Percentiles rank a stretch among this genome's conserved stretches.
Evolutionary conservation across 2,888 invertebrate genomes (phyloP).

Genomic region (Scaptodrosophila latifasciaeformis): DNA sequence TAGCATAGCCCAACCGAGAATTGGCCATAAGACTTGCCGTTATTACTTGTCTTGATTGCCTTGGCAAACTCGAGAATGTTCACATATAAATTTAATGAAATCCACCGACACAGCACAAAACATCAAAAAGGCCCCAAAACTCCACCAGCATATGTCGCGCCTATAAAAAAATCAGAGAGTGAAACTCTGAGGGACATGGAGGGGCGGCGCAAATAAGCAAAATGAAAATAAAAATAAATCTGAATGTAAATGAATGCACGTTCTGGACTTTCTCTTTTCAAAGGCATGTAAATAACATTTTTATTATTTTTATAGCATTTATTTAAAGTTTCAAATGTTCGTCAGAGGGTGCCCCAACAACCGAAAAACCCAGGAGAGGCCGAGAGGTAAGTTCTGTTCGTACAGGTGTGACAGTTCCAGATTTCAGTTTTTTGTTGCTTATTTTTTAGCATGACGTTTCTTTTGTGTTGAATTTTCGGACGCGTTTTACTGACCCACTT

Average conservation of each 20-base stretch:
- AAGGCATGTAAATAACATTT: slow-evolving; percentile 65
- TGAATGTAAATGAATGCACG: slow-evolving; percentile 57
- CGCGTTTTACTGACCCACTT: slow-evolving; percentile 60
- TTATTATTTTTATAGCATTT: slow-evolving; percentile 63
- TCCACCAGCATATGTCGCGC: slow-evolving; percentile 27
- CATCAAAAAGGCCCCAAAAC: slow-evolving; percentile 16
- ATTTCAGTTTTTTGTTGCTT: slow-evolving; percentile 22
- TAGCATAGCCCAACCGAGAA: slow-evolving; percentile 34
- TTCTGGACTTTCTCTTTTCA: slow-evolving; percentile 71
- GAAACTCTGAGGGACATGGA: neutral
- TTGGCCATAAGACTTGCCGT: slow-evolving; percentile 51
- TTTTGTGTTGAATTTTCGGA: slow-evolving; percentile 7
- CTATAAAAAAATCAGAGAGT: slow-evolving; percentile 9
- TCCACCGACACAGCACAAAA: slow-evolving; percentile 5
- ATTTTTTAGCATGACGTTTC: slow-evolving; percentile 18
- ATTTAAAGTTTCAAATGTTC: slow-evolving; percentile 45
- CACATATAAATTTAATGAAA: slow-evolving; percentile 49
- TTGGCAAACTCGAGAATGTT: slow-evolving; percentile 39
- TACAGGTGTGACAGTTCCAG: slow-evolving; percentile 17
- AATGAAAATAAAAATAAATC: slow-evolving; percentile 31
- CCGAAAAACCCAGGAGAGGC: no score
- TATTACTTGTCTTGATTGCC: slow-evolving; percentile 35
- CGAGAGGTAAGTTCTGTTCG: neutral
- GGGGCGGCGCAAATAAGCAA: slow-evolving; percentile 16
- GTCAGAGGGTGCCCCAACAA: neutral